phyloP scores from a whole-genome alignment of 2,113 vertebrate species.

The Oreochromis tanganicae region DNA sequence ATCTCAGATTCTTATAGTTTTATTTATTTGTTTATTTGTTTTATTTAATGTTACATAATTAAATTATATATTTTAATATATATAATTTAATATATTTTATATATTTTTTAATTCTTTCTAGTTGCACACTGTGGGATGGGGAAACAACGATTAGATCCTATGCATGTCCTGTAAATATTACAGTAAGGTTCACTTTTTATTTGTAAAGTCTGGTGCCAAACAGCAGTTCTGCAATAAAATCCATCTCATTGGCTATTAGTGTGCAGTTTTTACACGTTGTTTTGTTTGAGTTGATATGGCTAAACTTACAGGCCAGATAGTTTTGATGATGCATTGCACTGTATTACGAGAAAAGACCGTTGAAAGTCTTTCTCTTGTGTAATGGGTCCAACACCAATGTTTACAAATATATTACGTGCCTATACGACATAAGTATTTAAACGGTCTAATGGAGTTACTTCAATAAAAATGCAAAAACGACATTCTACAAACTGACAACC shows the following conservation, averaged over 20 bases:
- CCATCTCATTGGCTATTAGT: background rate
- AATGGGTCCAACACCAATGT: background rate
- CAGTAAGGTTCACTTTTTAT: background rate
- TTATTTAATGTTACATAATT: background rate
- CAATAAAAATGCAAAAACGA: accelerated
- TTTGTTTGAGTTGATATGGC: background rate
- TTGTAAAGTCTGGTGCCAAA: background rate
- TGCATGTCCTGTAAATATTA: accelerated
- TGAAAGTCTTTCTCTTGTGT: background rate
- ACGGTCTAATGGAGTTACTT: background rate
- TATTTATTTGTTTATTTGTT: accelerated
- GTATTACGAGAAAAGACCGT: background rate
- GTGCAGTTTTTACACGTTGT: background rate
- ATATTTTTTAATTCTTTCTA: background rate
- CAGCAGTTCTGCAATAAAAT: background rate
- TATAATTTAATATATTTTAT: no score
- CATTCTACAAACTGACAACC: background rate
- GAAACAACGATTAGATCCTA: background rate
- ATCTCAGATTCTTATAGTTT: background rate
- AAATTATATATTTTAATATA: no score
- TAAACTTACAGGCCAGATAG: background rate
- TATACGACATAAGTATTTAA: background rate
- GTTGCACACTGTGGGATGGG: background rate
- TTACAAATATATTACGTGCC: background rate
- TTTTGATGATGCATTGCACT: background rate